These are phyloP conservation scores for Tethya wilhelma DNA, from an alignment of 37 sponge, comb jelly and placozoan genomes.

Conservation along the genomic window DNA sequence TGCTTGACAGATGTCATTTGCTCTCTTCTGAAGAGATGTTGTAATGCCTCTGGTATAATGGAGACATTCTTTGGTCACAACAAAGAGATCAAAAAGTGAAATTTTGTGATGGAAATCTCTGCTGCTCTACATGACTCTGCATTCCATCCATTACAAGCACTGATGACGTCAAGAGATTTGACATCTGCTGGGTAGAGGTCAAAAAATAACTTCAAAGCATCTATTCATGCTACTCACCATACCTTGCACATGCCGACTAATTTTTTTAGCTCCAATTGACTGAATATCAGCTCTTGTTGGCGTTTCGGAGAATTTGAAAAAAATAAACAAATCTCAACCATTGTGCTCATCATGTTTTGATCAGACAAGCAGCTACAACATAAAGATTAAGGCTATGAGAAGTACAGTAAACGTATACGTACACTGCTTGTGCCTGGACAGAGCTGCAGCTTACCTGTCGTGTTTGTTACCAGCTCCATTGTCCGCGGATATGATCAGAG, in stretches of 20 bases:
- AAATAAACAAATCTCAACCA: constrained; percentile 23
- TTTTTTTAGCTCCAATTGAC: not conserved
- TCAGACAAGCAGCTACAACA: constrained; percentile 10
- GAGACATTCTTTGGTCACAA: constrained; percentile 19
- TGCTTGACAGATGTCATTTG: constrained; percentile 46
- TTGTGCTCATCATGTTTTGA: constrained; percentile 19
- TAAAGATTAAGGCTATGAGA: constrained; percentile 19
- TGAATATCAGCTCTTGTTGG: not conserved
- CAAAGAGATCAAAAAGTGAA: constrained; percentile 19
- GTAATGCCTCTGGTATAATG: constrained; percentile 30
- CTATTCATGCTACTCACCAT: constrained; percentile 46
- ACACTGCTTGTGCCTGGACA: constrained; percentile 3
- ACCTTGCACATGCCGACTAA: constrained; percentile 26
- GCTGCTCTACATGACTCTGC: constrained; percentile 11
- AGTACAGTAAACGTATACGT: constrained; percentile 9
- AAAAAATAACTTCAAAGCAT: constrained; percentile 43
- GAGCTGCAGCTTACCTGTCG: constrained; percentile 11
- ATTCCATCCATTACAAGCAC: constrained; percentile 24
- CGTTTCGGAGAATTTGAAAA: constrained; percentile 20
- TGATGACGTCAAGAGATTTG: constrained; percentile 21
- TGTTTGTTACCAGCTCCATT: constrained; percentile 17
- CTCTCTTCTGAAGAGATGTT: constrained; percentile 49
- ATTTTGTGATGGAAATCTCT: constrained; percentile 21
- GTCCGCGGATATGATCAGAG: not conserved
- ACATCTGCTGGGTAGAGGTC: constrained; percentile 41